phyloP scores from a whole-genome alignment of 2,113 vertebrate species.

The Phyllostomus discolor region DNA sequence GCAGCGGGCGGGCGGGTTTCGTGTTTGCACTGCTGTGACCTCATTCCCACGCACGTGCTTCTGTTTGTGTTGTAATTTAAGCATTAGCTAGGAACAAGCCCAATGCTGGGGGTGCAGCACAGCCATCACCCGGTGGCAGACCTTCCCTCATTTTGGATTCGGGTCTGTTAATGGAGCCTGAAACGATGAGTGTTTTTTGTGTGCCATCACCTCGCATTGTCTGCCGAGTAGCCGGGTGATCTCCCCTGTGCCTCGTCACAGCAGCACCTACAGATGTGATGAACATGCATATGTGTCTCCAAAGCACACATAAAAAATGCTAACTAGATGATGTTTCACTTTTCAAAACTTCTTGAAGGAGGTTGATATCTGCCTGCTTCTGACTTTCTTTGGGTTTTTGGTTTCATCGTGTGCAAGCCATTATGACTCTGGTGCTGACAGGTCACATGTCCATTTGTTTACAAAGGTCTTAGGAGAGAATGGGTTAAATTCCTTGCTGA shows the following conservation, averaged over 20 bases:
- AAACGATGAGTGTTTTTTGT: not conserved
- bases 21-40: not conserved
- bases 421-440: not conserved
- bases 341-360: not conserved
- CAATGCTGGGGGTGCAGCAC: accelerated
- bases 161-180: not conserved
- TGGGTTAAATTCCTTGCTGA: not conserved
- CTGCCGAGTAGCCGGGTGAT: not conserved
- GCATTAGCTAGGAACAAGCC: not conserved
- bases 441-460: not conserved
- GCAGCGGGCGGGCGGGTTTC: not conserved
- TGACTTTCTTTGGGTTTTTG: not conserved
- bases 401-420: not conserved
- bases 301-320: not conserved
- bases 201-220: not conserved
- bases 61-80: not conserved
- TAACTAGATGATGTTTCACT: not conserved
- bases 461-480: not conserved
- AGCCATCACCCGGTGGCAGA: not conserved
- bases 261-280: not conserved
- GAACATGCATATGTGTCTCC: accelerated
- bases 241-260: not conserved
- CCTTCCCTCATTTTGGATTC: not conserved
- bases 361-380: not conserved
- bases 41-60: not conserved